These are phyloP conservation scores for Leistus spinibarbis DNA, from an alignment of 2,888 invertebrate species.

Conservation along the genomic window DNA sequence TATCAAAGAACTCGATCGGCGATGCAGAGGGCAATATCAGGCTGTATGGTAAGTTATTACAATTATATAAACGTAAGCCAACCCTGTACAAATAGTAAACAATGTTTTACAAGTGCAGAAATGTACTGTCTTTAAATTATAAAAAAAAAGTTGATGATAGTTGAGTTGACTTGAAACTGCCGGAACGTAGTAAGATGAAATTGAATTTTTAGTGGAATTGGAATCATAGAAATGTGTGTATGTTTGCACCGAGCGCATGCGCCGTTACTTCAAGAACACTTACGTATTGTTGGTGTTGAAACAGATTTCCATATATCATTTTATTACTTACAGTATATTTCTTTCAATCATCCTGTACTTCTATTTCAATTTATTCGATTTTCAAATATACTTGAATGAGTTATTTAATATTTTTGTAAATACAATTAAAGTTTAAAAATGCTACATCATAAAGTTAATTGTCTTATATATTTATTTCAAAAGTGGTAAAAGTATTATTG, in stretches of 20 bases:
- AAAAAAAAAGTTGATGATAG: slow-evolving; percentile 56
- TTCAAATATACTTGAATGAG: not conserved
- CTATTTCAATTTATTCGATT: slow-evolving; percentile 25
- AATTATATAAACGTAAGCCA: slow-evolving; percentile 2
- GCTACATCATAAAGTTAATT: too few species aligned
- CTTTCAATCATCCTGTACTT: slow-evolving; percentile 46
- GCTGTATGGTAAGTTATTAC: slow-evolving; percentile 75
- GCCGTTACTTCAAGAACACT: not conserved
- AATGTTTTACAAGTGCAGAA: not conserved
- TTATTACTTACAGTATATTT: slow-evolving; percentile 51
- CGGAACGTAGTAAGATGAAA: slow-evolving; percentile 55
- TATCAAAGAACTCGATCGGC: slow-evolving; percentile 90
- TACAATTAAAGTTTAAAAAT: too few species aligned
- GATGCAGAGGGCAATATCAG: slow-evolving; percentile 89
- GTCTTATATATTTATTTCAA: too few species aligned
- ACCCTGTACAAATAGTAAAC: not conserved
- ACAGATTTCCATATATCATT: slow-evolving; percentile 39
- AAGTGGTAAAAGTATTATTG: too few species aligned
- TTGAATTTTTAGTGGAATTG: slow-evolving; percentile 55
- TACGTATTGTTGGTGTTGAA: too few species aligned
- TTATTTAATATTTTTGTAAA: too few species aligned
- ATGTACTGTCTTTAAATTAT: slow-evolving; percentile 56
- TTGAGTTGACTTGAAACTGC: slow-evolving; percentile 54
- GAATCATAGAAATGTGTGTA: slow-evolving; percentile 49
- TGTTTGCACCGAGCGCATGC: slow-evolving; percentile 9